Conservation (phyloP, 1,140 invertebrate genomes). For the Zaprionus vittiger region DNA sequence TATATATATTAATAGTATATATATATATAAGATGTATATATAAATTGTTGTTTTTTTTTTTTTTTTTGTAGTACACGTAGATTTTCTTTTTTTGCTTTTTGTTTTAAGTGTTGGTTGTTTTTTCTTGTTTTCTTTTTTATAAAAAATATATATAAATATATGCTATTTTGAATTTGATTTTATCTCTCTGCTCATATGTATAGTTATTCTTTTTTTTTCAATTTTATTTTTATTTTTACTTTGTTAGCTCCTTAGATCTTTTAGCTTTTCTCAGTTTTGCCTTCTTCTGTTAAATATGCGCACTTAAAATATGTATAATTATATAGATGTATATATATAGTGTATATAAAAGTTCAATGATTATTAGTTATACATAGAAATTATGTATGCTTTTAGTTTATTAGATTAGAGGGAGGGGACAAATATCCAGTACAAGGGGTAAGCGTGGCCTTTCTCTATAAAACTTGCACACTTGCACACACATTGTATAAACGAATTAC, state of each 20-base stretch:
- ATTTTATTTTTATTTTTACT: conserved; percentile 12
- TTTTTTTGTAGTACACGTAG: conserved; percentile 70
- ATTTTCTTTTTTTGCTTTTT: conserved; percentile 53
- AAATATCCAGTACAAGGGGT: conserved; percentile 43
- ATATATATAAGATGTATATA: conserved; percentile 57
- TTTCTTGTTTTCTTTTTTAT: conserved; percentile 58
- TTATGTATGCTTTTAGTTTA: conserved; percentile 39
- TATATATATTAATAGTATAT: conserved; percentile 39
- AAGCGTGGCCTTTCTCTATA: conserved; percentile 42
- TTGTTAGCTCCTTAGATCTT: conserved; percentile 7
- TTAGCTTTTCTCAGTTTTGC: conserved; percentile 1
- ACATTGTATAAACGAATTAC: conserved; percentile 36
- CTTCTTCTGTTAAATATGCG: conserved; percentile 38
- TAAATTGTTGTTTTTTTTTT: conserved; percentile 51
- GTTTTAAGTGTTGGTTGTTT: conserved; percentile 41
- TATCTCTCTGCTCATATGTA: conserved; percentile 81
- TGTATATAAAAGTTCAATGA: conserved; percentile 59
- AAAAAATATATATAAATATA: conserved; percentile 82
- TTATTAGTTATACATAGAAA: conserved; percentile 54
- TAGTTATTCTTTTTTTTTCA: conserved; percentile 68
- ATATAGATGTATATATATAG: conserved; percentile 41
- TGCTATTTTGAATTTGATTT: conserved; percentile 79
- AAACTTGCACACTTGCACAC: conserved; percentile 41
- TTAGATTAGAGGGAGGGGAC: conserved; percentile 31
- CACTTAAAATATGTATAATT: conserved; percentile 45